Conservation (phyloP, 2,888 invertebrate species). For the Aphodius granarius region DNA sequence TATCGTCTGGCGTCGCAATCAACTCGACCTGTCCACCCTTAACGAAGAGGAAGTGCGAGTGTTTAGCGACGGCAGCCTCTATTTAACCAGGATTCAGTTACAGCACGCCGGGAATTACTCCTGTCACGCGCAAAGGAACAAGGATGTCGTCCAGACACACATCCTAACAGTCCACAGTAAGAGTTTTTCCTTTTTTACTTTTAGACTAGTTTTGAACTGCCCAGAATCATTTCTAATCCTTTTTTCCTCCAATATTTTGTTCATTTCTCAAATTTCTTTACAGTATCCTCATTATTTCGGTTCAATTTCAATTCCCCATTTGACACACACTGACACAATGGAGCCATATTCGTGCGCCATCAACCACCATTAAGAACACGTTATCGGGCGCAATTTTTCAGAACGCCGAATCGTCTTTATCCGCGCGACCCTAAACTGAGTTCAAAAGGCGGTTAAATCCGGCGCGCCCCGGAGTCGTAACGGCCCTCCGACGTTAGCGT, state of each 20-base stretch:
- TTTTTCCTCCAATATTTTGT: too few species aligned
- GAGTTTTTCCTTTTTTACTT: slow-evolving; percentile 48
- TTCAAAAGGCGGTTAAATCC: background rate
- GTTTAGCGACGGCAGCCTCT: slow-evolving; percentile 74
- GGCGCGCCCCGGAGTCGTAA: background rate
- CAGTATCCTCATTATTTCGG: too few species aligned
- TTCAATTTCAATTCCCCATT: background rate
- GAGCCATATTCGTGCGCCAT: background rate
- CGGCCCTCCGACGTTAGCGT: background rate
- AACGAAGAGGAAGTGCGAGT: slow-evolving; percentile 67
- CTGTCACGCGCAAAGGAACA: slow-evolving; percentile 72
- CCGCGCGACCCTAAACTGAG: background rate
- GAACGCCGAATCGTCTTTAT: background rate
- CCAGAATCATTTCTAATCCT: background rate
- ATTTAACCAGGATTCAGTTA: slow-evolving; percentile 70
- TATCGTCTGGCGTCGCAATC: slow-evolving; percentile 72
- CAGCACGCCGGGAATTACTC: slow-evolving; percentile 78
- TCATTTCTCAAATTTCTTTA: too few species aligned
- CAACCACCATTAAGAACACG: background rate
- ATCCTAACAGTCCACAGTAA: slow-evolving; percentile 73
- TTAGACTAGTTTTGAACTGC: background rate
- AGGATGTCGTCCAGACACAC: slow-evolving; percentile 74
- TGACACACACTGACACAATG: too few species aligned
- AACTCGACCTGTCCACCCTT: slow-evolving; percentile 63
- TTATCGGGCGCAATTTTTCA: background rate